phyloP scores from a whole-genome alignment of 2,797 vertebrate species.

The Corythornis leucogaster region DNA sequence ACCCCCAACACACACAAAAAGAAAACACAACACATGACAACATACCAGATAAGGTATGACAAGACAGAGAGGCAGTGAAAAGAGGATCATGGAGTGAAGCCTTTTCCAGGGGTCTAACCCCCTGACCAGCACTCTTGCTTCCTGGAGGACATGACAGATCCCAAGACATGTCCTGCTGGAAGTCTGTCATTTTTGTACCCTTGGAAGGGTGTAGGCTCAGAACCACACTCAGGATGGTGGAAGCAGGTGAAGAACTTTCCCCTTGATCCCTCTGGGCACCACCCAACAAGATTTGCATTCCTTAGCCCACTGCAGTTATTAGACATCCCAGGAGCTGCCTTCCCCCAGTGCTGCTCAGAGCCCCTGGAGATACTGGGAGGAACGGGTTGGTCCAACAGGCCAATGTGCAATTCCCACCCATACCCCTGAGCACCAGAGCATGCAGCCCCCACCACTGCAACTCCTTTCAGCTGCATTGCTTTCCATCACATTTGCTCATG shows the following conservation, averaged over 20 bases:
- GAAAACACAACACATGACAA: background rate
- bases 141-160: background rate
- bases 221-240: rapidly evolving
- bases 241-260: background rate
- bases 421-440: background rate
- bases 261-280: background rate
- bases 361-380: background rate
- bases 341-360: background rate
- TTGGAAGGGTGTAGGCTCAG: background rate
- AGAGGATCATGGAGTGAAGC: background rate
- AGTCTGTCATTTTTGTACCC: background rate
- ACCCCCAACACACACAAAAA: no score
- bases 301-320: rapidly evolving
- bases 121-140: background rate
- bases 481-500: background rate
- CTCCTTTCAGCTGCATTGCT: background rate
- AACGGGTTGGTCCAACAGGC: background rate
- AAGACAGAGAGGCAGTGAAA: background rate
- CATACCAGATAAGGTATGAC: background rate
- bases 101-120: rapidly evolving
- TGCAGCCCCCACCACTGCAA: rapidly evolving
- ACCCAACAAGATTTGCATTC: background rate
- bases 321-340: background rate
- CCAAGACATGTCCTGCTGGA: rapidly evolving
- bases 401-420: background rate